Evolutionary conservation across 2,797 vertebrate species (phyloP).

Genomic region (Tenualosa thibaudeaui): DNA sequence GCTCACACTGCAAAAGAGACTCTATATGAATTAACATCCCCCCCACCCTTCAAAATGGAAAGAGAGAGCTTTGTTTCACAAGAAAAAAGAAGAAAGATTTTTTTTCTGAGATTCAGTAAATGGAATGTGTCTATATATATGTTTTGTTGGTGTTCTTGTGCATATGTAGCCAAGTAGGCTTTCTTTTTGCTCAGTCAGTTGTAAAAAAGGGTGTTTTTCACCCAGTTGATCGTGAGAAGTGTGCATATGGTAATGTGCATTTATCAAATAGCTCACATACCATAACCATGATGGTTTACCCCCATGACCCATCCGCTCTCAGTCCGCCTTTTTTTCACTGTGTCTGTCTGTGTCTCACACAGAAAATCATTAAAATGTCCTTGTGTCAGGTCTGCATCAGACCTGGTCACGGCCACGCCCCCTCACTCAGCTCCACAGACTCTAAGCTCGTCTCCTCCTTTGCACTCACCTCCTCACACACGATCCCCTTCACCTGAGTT

Average conservation of each 20-base stretch:
- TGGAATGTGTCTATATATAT: not conserved
- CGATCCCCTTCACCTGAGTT: too few species aligned
- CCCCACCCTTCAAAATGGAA: conserved; percentile 8
- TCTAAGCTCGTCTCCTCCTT: too few species aligned
- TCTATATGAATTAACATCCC: conserved; percentile 24
- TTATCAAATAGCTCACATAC: conserved; percentile 21
- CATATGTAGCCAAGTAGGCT: not conserved
- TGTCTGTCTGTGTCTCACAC: conserved; percentile 4
- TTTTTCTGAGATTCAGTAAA: not conserved
- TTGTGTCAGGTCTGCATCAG: not conserved
- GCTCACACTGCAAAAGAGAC: conserved; percentile 23
- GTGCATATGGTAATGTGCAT: conserved; percentile 16
- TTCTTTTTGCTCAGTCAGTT: not conserved
- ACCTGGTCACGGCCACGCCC: too few species aligned
- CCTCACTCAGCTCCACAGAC: too few species aligned
- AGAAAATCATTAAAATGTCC: conserved; percentile 7
- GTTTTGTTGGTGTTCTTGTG: not conserved
- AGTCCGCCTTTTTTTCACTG: conserved; percentile 17
- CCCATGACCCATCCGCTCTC: conserved; percentile 5
- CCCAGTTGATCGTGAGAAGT: conserved; percentile 1
- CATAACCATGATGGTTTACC: conserved; percentile 19
- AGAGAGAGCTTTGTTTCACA: not conserved
- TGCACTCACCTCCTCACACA: too few species aligned
- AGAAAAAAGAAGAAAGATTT: conserved; percentile 3
- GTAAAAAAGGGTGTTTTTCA: not conserved